These are phyloP conservation scores for Bombyx mori DNA, from an alignment of 1,140 invertebrate genomes.

Conservation along the genomic window ASM3026992v2 NC_085128.1:13181501-13182000, in stretches of 20 bases:
- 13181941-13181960: slow-evolving; percentile 73
- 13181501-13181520: too few relatives aligned
- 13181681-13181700: too few relatives aligned
- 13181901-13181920: not conserved
- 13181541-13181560: too few relatives aligned
- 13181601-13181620: too few relatives aligned
- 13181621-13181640: too few relatives aligned
- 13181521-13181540: too few relatives aligned
- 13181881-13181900: not conserved
- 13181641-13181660: too few relatives aligned
- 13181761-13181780: slow-evolving; percentile 96
- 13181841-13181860: slow-evolving; percentile 97
- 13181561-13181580: too few relatives aligned
- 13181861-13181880: slow-evolving; percentile 73
- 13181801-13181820: slow-evolving; percentile 96
- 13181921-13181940: not conserved
- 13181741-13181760: slow-evolving; percentile 96
- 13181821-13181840: slow-evolving; percentile 96
- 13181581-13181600: too few relatives aligned
- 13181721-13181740: slow-evolving; percentile 89
- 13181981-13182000: slow-evolving; percentile 94
- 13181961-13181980: slow-evolving; percentile 94
- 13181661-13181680: too few relatives aligned
- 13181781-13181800: slow-evolving; percentile 95
- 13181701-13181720: too few relatives aligned